Evolutionary conservation across 2,888 invertebrate genomes (phyloP).

Genomic region (Zeuzera pyrina): DNA sequence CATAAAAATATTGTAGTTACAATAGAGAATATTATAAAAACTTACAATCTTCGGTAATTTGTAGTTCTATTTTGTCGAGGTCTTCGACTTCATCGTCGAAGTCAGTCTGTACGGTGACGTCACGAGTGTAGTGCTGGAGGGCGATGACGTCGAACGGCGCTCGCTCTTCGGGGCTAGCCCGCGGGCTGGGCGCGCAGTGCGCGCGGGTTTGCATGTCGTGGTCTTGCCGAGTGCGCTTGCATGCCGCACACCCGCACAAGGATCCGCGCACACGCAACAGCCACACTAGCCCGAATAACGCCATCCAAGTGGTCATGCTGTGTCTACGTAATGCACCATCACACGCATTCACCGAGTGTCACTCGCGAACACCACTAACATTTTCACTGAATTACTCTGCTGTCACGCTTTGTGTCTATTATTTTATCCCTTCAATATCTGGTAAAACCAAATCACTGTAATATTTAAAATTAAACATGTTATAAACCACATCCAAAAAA

Average conservation of each 20-base stretch:
- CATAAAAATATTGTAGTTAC: neutral
- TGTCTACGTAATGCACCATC: conserved; percentile 52
- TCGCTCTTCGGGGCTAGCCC: conserved; percentile 37
- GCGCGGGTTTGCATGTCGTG: conserved; percentile 36
- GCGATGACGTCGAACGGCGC: conserved; percentile 62
- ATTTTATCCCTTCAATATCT: too few relatives aligned
- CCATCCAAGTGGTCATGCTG: conserved; percentile 79
- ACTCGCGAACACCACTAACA: neutral
- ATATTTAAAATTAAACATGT: too few relatives aligned
- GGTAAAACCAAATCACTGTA: too few relatives aligned
- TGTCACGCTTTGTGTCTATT: too few relatives aligned
- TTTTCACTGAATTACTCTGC: neutral
- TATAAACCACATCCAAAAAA: too few relatives aligned
- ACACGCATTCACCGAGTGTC: conserved; percentile 19
- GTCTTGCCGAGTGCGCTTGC: conserved; percentile 69
- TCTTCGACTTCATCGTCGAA: conserved; percentile 63
- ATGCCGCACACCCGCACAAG: conserved; percentile 82
- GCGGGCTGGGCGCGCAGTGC: conserved; percentile 33
- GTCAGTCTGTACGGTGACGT: conserved; percentile 67
- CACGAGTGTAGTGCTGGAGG: conserved; percentile 58
- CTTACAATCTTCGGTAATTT: conserved; percentile 63
- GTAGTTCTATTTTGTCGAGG: conserved; percentile 60
- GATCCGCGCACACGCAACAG: conserved; percentile 85
- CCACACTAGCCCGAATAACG: conserved; percentile 91
- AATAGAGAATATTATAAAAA: conserved; percentile 18